Conservation (phyloP, 2,888 invertebrate genomes). For the Aphrophora alni region DNA sequence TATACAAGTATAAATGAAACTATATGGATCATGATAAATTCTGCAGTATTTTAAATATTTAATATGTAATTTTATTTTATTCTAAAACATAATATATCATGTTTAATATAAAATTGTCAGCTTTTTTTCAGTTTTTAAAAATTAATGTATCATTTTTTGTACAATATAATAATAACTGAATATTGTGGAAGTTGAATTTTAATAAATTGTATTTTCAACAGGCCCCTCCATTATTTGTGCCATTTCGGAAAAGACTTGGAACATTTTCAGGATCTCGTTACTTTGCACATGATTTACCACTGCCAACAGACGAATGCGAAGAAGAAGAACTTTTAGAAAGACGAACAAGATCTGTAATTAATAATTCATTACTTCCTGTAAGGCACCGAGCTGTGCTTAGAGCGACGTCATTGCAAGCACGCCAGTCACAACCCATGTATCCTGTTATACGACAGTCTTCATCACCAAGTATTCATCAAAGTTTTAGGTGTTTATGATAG, state of each 20-base stretch:
- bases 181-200: too few species aligned
- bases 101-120: too few species aligned
- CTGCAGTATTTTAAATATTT: too few species aligned
- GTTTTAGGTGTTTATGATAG: not conserved
- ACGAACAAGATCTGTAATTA: conserved; percentile 10
- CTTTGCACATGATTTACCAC: conserved; percentile 65
- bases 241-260: conserved; percentile 60
- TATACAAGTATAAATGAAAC: too few species aligned
- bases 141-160: too few species aligned
- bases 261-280: conserved; percentile 63
- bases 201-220: conserved; percentile 15
- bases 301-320: conserved; percentile 66
- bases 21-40: too few species aligned
- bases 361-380: conserved; percentile 31
- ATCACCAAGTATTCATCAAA: conserved; percentile 57
- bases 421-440: conserved; percentile 50
- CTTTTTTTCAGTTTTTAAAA: too few species aligned
- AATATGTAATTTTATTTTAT: too few species aligned
- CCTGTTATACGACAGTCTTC: conserved; percentile 61
- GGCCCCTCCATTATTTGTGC: conserved; percentile 53
- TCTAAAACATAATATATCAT: too few species aligned
- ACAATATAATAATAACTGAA: too few species aligned
- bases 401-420: conserved; percentile 56
- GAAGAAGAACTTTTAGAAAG: conserved; percentile 54
- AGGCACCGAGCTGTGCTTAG: conserved; percentile 52